These are phyloP conservation scores for Eufriesea mexicana DNA, from an alignment of 1,140 invertebrate genomes.

Conservation along the genomic window DNA sequence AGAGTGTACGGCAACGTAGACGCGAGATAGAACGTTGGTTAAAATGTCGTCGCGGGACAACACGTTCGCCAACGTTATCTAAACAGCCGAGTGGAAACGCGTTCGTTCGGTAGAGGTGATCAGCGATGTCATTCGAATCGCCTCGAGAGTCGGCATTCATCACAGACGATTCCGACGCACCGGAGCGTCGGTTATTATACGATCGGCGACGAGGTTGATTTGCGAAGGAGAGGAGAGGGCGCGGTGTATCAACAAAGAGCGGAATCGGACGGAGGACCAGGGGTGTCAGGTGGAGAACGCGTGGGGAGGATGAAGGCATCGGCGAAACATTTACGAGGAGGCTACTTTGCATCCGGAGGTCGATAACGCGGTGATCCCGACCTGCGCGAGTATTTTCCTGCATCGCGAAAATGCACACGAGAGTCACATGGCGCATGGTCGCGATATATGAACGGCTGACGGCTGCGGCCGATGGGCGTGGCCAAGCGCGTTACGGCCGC, in stretches of 20 bases:
- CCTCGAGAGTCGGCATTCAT: background rate
- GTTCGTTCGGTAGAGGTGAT: background rate
- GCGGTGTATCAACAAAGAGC: background rate
- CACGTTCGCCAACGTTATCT: background rate
- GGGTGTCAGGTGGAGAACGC: background rate
- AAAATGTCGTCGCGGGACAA: no score
- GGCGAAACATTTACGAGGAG: conserved; percentile 65
- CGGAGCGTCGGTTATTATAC: background rate
- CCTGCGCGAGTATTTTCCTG: conserved; percentile 66
- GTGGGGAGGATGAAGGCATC: conserved; percentile 67
- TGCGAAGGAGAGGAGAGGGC: no score
- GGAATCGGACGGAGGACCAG: background rate
- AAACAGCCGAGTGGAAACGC: background rate
- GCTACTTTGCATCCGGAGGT: conserved; percentile 67
- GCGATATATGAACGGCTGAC: conserved; percentile 17
- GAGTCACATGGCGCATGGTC: conserved; percentile 68
- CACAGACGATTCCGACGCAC: no score
- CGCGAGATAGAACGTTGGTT: background rate
- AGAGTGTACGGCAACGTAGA: no score
- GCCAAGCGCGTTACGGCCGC: conserved; percentile 60
- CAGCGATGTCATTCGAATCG: background rate
- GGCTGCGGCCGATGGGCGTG: conserved; percentile 72
- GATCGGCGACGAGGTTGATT: background rate
- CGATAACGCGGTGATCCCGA: conserved; percentile 66
- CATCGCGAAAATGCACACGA: conserved; percentile 48